Evolutionary conservation across 30 jellyfish, hydroid and myxozoan species (phyloP).

Genomic region (Turritopsis rubra): DNA sequence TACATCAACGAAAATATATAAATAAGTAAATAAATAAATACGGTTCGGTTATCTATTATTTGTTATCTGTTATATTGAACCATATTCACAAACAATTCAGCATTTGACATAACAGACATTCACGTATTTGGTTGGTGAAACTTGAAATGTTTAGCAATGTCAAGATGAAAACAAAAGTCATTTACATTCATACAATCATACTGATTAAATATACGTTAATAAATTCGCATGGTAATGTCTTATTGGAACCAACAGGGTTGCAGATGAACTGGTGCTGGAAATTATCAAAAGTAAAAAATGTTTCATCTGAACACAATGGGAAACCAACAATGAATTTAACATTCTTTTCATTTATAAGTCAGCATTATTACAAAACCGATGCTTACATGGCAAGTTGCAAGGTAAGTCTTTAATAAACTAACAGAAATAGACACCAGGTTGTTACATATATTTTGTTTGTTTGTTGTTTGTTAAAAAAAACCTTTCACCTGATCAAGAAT

Average conservation of each 20-base stretch:
- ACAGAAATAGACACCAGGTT: no score
- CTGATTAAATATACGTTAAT: neutral
- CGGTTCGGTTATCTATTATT: no score
- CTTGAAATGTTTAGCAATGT: neutral
- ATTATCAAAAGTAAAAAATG: neutral
- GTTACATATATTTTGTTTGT: no score
- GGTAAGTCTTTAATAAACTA: neutral
- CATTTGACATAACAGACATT: neutral
- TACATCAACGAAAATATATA: no score
- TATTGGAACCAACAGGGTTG: neutral
- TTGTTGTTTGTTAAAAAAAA: no score
- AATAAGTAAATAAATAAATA: no score
- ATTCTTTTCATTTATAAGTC: neutral
- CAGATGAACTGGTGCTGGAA: neutral
- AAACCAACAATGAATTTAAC: neutral
- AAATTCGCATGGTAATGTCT: neutral
- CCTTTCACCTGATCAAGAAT: no score
- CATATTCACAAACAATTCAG: neutral
- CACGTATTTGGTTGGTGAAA: no score
- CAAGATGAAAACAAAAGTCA: neutral
- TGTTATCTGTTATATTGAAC: no score
- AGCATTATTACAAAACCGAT: neutral
- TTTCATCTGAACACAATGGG: neutral
- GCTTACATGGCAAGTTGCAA: no score
- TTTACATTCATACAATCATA: neutral